Percentiles rank a stretch among this genome's conserved stretches.
phyloP scores from a whole-genome alignment of 1,140 invertebrate species.

The Philaenus spumarius region DNA sequence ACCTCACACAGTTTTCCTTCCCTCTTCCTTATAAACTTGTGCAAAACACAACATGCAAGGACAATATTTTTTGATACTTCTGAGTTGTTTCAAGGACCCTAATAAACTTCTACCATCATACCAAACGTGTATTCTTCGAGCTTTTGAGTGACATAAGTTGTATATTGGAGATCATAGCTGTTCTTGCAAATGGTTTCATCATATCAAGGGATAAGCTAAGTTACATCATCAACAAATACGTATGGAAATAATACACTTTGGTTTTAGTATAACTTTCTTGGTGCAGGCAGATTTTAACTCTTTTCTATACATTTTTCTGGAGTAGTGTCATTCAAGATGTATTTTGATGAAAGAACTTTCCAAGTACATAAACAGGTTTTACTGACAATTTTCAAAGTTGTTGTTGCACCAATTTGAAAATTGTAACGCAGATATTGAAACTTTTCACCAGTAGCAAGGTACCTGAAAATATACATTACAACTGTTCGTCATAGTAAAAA shows the following conservation, averaged over 20 bases:
- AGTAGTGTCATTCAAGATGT: constrained; percentile 20
- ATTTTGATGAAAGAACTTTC: background rate
- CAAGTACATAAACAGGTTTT: constrained; percentile 1
- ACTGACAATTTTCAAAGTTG: constrained; percentile 7
- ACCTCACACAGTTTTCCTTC: background rate
- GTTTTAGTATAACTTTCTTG: constrained; percentile 2
- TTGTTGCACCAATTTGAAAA: constrained; percentile 13
- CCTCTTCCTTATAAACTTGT: background rate
- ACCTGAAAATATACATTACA: too few species aligned
- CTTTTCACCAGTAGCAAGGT: constrained; percentile 8
- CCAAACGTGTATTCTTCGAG: constrained; percentile 7
- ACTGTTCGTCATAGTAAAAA: too few species aligned
- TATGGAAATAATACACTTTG: constrained; percentile 4
- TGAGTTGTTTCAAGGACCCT: background rate
- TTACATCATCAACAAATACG: constrained; percentile 7
- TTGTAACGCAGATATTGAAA: constrained; percentile 15
- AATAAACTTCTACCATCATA: constrained; percentile 31
- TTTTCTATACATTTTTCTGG: constrained; percentile 25
- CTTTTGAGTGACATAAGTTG: constrained; percentile 27
- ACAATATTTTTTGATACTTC: constrained; percentile 14
- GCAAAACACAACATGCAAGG: constrained; percentile 8
- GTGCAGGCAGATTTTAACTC: constrained; percentile 8
- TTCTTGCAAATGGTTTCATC: constrained; percentile 42
- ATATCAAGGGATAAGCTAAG: constrained; percentile 40
- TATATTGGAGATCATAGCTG: constrained; percentile 33